A percentile compares a stretch with the other conserved stretches of the same genome.
These are phyloP conservation scores for Caenorhabditis sp. DNA, from an alignment of 2,888 invertebrate species.

Conservation along the genomic window DNA sequence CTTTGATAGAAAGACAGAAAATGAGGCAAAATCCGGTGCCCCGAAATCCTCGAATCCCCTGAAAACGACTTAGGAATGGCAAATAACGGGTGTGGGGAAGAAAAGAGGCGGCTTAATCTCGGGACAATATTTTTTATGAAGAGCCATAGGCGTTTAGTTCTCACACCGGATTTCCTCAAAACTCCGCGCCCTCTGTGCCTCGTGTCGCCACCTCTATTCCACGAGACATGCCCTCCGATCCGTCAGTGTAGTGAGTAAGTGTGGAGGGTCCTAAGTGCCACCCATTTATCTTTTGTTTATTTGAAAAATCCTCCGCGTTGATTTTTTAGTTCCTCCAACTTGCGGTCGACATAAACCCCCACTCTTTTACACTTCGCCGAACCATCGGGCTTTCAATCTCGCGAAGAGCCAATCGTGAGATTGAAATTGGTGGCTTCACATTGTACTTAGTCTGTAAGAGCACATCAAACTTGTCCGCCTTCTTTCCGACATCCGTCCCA, in stretches of 20 bases:
- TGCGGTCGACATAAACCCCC: not conserved
- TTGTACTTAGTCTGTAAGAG: conserved; percentile 14
- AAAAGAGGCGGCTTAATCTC: conserved; percentile 39
- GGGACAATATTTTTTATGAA: conserved; percentile 53
- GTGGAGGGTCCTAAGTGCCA: not conserved
- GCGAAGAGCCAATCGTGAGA: conserved; percentile 7
- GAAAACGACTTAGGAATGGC: conserved; percentile 33
- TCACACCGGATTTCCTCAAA: conserved; percentile 46
- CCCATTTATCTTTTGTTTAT: not conserved
- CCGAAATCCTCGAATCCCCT: conserved; percentile 43
- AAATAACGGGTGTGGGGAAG: not conserved
- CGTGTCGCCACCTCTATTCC: conserved; percentile 21
- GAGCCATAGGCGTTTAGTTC: conserved; percentile 38
- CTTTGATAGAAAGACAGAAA: not conserved
- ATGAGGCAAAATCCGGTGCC: not conserved
- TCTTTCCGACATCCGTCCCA: not conserved
- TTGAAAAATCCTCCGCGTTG: not conserved
- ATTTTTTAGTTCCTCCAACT: not conserved
- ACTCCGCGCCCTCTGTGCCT: not conserved
- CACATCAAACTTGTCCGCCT: conserved; percentile 13
- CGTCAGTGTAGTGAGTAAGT: conserved; percentile 26
- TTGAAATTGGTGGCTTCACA: conserved; percentile 48
- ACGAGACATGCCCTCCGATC: conserved; percentile 2
- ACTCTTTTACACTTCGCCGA: not conserved
- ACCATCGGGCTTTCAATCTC: conserved; percentile 25